Conservation (phyloP, 2,888 invertebrate genomes). For the Clivina fossor region DNA sequence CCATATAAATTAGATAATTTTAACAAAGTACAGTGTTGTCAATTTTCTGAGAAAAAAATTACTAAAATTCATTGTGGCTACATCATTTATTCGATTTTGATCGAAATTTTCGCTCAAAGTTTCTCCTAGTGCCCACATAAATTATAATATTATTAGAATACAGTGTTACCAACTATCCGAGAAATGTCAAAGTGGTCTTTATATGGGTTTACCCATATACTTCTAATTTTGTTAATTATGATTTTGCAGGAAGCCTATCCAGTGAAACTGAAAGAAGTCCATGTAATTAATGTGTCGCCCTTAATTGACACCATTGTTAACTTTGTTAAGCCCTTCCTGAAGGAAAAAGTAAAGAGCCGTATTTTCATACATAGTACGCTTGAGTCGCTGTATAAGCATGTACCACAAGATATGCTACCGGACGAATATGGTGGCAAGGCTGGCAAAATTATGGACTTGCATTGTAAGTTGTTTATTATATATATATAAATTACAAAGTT, state of each 20-base stretch:
- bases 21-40: too few species aligned
- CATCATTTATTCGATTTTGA: too few species aligned
- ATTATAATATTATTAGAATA: too few species aligned
- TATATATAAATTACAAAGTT: too few species aligned
- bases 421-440: slow-evolving; percentile 81
- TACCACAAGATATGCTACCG: slow-evolving; percentile 79
- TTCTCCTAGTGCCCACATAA: too few species aligned
- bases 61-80: too few species aligned
- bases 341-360: slow-evolving; percentile 82
- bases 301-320: slow-evolving; percentile 82
- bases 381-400: slow-evolving; percentile 73
- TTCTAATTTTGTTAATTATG: neutral
- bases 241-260: slow-evolving; percentile 77
- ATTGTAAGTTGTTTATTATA: slow-evolving; percentile 65
- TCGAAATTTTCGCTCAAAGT: too few species aligned
- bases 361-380: slow-evolving; percentile 73
- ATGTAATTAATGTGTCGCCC: slow-evolving; percentile 81
- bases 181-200: too few species aligned
- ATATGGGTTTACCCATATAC: too few species aligned
- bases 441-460: slow-evolving; percentile 70
- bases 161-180: too few species aligned
- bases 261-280: slow-evolving; percentile 83
- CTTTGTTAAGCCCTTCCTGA: slow-evolving; percentile 83
- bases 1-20: too few species aligned
- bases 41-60: too few species aligned